Percentiles rank a stretch among this genome's conserved stretches.
phyloP scores from a whole-genome alignment of 2,888 invertebrate species.

The Mongoloraphidia duomilia region DNA sequence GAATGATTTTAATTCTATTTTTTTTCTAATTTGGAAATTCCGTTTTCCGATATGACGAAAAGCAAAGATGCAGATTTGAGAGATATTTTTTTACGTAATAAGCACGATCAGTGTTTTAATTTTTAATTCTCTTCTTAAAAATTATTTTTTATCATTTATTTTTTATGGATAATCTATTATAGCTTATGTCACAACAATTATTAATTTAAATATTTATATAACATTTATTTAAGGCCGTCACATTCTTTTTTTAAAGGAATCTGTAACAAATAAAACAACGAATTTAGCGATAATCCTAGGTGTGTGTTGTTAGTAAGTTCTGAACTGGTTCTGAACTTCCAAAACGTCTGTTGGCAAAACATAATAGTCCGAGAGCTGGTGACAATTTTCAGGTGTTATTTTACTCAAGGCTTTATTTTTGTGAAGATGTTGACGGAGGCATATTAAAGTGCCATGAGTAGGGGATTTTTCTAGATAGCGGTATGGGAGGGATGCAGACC shows the following conservation, averaged over 20 bases:
- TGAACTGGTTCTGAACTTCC: too few species aligned
- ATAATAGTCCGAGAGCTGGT: too few species aligned
- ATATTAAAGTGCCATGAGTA: too few species aligned
- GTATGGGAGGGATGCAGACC: too few species aligned
- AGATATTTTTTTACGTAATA: not conserved
- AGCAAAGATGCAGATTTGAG: not conserved
- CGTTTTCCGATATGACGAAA: not conserved
- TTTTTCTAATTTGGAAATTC: too few species aligned
- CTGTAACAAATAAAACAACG: conserved; percentile 21
- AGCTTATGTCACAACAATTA: conserved; percentile 31
- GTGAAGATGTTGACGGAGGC: too few species aligned
- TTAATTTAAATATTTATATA: conserved; percentile 21
- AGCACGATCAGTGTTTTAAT: not conserved
- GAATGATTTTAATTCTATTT: too few species aligned
- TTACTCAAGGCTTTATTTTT: too few species aligned
- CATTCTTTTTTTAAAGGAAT: conserved; percentile 33
- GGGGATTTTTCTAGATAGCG: too few species aligned
- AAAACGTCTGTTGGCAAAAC: too few species aligned
- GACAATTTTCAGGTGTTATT: too few species aligned
- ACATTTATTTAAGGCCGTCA: conserved; percentile 31
- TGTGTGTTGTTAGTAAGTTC: too few species aligned
- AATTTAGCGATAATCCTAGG: not conserved
- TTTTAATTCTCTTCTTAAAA: not conserved
- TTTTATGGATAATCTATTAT: conserved; percentile 15
- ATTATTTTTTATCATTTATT: conserved; percentile 15